Base-by-base conservation (phyloP, 2,113 vertebrate genomes). In the Brienomyrus longianalis region DNA sequence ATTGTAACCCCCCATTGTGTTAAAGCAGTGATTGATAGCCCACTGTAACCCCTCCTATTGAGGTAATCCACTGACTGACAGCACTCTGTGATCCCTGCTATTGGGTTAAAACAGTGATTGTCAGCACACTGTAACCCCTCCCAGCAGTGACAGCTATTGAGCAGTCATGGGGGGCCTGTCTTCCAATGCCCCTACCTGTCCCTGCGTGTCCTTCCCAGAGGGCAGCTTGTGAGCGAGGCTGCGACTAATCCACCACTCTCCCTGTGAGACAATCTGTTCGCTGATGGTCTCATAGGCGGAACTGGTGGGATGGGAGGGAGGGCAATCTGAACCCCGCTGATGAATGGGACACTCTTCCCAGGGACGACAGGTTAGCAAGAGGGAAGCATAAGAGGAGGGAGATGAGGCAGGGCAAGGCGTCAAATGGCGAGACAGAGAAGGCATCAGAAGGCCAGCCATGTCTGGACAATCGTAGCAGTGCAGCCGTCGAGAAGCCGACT, bases 221-320 rank as follows among this genome's bases (percentile, higher is more conserved):
- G 54, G 50, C 70, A 89, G 74, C 88, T 47, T 89, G 88, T 13
- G 39, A 62, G 77, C 13, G 54, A 89, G 52, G 77, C 50, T 59
- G 51, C 48, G 27, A n/a, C 43, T 89, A 89, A 89, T 89, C 89
- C 89, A 56, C 89, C 80, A 11, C 88, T 74, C 89, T 89, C 43
- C 77, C 77, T 48, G 52, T 23, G 89, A 45, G 80, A 23, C 89
- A 89, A 89, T 89, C 89, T 90, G 89, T 87, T 87, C 62, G 51
- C 84, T 7, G 48, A 90, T 9, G 48, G 23, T 15, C 17, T n/a
- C 15, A 51, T 45, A 54, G 35, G 35, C 3, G 50, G 0, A 87
- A 31, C 11, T 9, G 1, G 91, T 19, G 77, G 27, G 62, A 88
- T 15, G 89, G 8, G 74, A 80, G 87, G 70, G 5, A 11, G 87